These are phyloP conservation scores for Serinus canaria DNA, from an alignment of 2,113 vertebrate genomes.

Conservation along the genomic window DNA sequence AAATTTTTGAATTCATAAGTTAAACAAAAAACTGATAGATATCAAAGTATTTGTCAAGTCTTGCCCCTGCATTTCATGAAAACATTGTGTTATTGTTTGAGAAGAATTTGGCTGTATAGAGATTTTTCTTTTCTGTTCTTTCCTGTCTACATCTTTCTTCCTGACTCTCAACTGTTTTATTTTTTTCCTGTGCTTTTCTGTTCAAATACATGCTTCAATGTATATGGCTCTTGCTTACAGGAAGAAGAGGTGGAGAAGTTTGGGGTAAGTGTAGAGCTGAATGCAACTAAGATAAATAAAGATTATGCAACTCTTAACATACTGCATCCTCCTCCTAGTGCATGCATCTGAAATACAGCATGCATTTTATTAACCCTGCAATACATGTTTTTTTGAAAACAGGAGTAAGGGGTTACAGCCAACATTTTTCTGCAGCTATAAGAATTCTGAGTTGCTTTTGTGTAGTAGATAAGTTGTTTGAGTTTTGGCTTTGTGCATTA, in stretches of 20 bases:
- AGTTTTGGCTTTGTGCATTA: slow-evolving; percentile 7
- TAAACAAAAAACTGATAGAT: slow-evolving; percentile 44
- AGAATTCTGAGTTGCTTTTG: slow-evolving; percentile 14
- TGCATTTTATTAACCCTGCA: slow-evolving; percentile 79
- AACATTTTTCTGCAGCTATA: neutral
- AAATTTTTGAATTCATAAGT: neutral
- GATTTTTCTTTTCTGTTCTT: slow-evolving; percentile 72
- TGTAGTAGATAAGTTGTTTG: neutral
- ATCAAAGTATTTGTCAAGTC: neutral
- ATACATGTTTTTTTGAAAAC: slow-evolving; percentile 47
- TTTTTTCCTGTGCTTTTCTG: slow-evolving; percentile 84
- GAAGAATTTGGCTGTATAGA: slow-evolving; percentile 60
- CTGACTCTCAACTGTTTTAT: slow-evolving; percentile 78
- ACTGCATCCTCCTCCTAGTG: slow-evolving; percentile 79
- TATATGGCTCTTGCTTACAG: slow-evolving; percentile 96
- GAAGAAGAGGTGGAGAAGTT: slow-evolving; percentile 99
- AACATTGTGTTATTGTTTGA: slow-evolving; percentile 65
- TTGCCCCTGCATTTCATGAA: slow-evolving; percentile 47
- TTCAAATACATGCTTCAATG: slow-evolving; percentile 93
- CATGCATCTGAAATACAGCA: slow-evolving; percentile 77
- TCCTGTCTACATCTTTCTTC: slow-evolving; percentile 75
- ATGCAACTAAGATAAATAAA: slow-evolving; percentile 72
- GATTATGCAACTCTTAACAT: slow-evolving; percentile 74
- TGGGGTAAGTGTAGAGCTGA: slow-evolving; percentile 94
- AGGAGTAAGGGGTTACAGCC: neutral